These are phyloP conservation scores for Strigamia transsilvanica DNA, from an alignment of 2,888 invertebrate species.

Conservation along the genomic window DNA sequence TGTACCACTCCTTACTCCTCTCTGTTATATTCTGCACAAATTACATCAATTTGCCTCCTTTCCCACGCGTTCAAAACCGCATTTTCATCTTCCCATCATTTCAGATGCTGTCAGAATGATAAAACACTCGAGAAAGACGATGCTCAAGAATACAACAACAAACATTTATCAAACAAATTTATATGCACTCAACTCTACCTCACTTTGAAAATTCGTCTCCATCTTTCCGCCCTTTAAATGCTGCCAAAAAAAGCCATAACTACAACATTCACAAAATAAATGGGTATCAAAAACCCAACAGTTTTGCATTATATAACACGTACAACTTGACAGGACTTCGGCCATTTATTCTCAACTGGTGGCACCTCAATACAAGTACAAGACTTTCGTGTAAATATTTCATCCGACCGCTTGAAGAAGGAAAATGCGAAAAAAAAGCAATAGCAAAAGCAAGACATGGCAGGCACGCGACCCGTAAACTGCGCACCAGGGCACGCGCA, in stretches of 20 bases:
- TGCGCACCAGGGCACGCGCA: constrained; percentile 4
- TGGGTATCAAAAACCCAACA: background rate
- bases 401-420: background rate
- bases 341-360: background rate
- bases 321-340: background rate
- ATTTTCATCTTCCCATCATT: background rate
- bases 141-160: background rate
- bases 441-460: background rate
- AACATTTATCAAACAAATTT: background rate
- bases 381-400: background rate
- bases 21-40: background rate
- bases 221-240: background rate
- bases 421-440: background rate
- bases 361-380: background rate
- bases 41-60: constrained; percentile 12
- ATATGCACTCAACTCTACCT: background rate
- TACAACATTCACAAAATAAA: background rate
- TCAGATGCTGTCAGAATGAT: constrained; percentile 15
- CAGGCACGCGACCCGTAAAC: constrained; percentile 9
- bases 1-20: background rate
- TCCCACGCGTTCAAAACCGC: background rate
- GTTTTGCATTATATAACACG: background rate
- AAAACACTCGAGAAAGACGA: background rate
- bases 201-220: background rate
- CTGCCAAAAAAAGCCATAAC: background rate